Evolutionary conservation across 2,888 invertebrate species (phyloP).

Genomic region (Steromphala cineraria): DNA sequence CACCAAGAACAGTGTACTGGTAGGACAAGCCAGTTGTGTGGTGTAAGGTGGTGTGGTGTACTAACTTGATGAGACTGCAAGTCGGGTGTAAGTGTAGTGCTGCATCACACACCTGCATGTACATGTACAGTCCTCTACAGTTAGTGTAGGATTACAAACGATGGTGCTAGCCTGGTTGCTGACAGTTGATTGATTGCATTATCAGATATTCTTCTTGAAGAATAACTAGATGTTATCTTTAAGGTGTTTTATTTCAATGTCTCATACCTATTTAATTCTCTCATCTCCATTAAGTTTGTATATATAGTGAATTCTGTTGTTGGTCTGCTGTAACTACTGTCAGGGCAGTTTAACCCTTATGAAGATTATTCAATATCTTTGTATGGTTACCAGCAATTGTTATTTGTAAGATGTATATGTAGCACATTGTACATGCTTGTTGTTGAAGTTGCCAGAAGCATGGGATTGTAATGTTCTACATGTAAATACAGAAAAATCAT

Average conservation of each 20-base stretch:
- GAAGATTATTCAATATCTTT: background rate
- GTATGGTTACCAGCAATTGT: slow-evolving; percentile 2
- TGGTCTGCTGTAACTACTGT: background rate
- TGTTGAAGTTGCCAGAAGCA: background rate
- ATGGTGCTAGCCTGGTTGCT: slow-evolving; percentile 11
- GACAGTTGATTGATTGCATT: background rate
- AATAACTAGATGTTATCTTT: background rate
- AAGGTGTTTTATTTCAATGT: background rate
- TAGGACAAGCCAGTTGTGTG: too few relatives aligned
- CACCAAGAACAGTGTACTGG: too few relatives aligned
- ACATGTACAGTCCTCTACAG: too few relatives aligned
- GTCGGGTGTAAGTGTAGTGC: background rate
- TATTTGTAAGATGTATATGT: slow-evolving; percentile 19
- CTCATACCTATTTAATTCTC: slow-evolving; percentile 17
- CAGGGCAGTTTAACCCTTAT: background rate
- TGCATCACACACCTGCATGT: too few relatives aligned
- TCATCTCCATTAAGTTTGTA: background rate
- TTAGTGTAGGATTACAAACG: background rate
- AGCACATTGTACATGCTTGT: slow-evolving; percentile 18
- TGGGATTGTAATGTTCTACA: slow-evolving; percentile 16
- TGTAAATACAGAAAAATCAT: slow-evolving; percentile 11
- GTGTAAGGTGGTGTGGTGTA: too few relatives aligned
- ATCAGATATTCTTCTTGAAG: background rate
- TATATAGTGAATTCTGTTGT: slow-evolving; percentile 9
- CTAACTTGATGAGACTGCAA: background rate